Conservation (phyloP, 2,113 vertebrate species). For the Psilopsiagon aymara region DNA sequence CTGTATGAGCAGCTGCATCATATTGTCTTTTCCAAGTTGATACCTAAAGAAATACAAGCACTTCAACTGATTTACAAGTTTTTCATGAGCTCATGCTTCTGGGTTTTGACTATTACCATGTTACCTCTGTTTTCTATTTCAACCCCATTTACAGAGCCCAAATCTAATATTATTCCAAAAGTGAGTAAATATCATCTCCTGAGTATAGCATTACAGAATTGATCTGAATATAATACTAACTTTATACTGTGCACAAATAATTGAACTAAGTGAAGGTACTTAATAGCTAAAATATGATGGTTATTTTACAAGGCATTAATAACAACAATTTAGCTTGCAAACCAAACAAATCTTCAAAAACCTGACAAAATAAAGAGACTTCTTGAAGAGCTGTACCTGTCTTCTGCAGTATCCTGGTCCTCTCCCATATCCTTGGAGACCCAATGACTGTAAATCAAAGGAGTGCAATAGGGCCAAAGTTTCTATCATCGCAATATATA, state of each 20-base stretch:
- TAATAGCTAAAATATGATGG: neutral
- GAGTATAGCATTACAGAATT: neutral
- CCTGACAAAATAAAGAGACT: neutral
- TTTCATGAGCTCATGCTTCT: neutral
- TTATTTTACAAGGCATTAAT: neutral
- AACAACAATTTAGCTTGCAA: neutral
- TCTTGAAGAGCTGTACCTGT: constrained; percentile 78
- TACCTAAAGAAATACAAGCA: constrained; percentile 76
- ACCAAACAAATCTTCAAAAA: neutral
- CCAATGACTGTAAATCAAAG: constrained; percentile 74
- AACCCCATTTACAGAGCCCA: neutral
- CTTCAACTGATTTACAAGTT: neutral
- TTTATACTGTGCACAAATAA: neutral
- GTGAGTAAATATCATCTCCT: neutral
- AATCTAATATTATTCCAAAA: neutral
- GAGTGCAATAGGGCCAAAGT: constrained; percentile 86
- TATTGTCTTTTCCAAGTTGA: constrained; percentile 93
- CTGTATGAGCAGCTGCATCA: constrained; percentile 79
- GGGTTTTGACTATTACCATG: neutral
- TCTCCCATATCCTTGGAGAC: constrained; percentile 83
- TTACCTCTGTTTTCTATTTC: neutral
- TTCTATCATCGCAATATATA: constrained; percentile 86
- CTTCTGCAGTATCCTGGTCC: constrained; percentile 88
- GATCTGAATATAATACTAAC: neutral
- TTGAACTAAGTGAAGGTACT: neutral